Evolutionary conservation across 2,797 vertebrate species (phyloP), one percentile per base, ranked within the genome.

Genomic region (Eulemur mongoz): DNA sequence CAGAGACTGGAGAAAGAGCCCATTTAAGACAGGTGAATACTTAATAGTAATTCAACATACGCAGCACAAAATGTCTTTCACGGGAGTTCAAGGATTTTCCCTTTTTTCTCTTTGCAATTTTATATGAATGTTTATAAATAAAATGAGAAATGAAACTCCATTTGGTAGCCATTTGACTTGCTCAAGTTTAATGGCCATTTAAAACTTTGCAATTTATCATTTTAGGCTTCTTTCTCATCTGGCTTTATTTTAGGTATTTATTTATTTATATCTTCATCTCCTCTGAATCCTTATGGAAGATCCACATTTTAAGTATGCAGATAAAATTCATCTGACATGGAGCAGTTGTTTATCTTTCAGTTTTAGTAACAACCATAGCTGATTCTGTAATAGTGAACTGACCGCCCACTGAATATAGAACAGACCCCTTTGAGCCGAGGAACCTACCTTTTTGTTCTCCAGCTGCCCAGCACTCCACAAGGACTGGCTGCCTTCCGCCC

Each of bases 1-100:
- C 95, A 83, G 93, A 97, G 96, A 95, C 96, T 96, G 94, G 90
- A 98, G 96, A 97, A 98, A 97, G 86, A 97, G 78, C 80, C 20
- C 18, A 97, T 98, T 98, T 97, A 96, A 98, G 96, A 97, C 92
- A 98, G 97, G 96, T 98, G 98, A 98, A 97, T 98, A 98, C 97
- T 98, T 98, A 97, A 98, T 96, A 96, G 97, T 98, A 97, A 98
- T 63, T 97, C 96, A 97, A 97, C 95, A 97, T 65, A 97, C 48
- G 6, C 89, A 85, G 93, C 91, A 87, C 73, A 97, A 98, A 98
- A 98, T 82, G 88, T 97, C 94, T 98, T 98, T 98, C 97, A 97
- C 86, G 0, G 83, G 90, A 98, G 95, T 98, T 98, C 84, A 97
- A 96, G 96, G 96, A 97, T 98, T 98, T 96, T 97, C 57, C 88